Percentiles rank a stretch among this genome's conserved stretches.
phyloP scores from a whole-genome alignment of 2,888 invertebrate genomes.

The Agrypnus murinus region DNA sequence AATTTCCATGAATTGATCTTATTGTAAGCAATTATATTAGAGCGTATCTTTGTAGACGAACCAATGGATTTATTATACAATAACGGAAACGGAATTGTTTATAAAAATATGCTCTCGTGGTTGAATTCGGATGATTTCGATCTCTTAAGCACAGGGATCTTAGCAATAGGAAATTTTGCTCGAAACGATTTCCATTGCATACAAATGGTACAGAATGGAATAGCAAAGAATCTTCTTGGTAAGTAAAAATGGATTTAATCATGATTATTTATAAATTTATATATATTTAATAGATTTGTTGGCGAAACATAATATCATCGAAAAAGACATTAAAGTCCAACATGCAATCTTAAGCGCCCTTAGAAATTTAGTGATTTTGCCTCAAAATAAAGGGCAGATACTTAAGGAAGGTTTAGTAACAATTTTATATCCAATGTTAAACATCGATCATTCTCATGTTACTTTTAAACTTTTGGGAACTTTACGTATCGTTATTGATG shows the following conservation, averaged over 20 bases:
- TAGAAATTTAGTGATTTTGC: conserved; percentile 84
- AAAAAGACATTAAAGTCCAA: conserved; percentile 78
- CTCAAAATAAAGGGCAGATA: conserved; percentile 83
- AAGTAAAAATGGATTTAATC: conserved; percentile 60
- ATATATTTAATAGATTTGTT: conserved; percentile 69
- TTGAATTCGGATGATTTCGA: conserved; percentile 82
- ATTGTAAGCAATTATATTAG: too few relatives aligned
- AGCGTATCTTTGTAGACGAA: conserved; percentile 76
- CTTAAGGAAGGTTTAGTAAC: conserved; percentile 83
- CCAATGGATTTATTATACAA: conserved; percentile 91
- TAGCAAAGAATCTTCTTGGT: conserved; percentile 82
- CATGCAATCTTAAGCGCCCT: conserved; percentile 87
- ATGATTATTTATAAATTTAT: too few relatives aligned
- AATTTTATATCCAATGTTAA: conserved; percentile 80
- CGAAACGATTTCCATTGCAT: conserved; percentile 89
- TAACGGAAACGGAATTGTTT: conserved; percentile 82
- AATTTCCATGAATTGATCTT: too few relatives aligned
- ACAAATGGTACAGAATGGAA: conserved; percentile 85
- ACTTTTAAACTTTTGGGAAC: conserved; percentile 91
- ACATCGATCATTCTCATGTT: conserved; percentile 82
- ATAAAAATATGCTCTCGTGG: conserved; percentile 84
- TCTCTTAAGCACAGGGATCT: conserved; percentile 86
- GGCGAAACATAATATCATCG: conserved; percentile 75
- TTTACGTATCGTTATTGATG: conserved; percentile 89
- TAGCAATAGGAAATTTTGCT: conserved; percentile 93